These are phyloP conservation scores for Hippocampus zosterae DNA, from an alignment of 2,113 vertebrate species.

Conservation along the genomic window DNA sequence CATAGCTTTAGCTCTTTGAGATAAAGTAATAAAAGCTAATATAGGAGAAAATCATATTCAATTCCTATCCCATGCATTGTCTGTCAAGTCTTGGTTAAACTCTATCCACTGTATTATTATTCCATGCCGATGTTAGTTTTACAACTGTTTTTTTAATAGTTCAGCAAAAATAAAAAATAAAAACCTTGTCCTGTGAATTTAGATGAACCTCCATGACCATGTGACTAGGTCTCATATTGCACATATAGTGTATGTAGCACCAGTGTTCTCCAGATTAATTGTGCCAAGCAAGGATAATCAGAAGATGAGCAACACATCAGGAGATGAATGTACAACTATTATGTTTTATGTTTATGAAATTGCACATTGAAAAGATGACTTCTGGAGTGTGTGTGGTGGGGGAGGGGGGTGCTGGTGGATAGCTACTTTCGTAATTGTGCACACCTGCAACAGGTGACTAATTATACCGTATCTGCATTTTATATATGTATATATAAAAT, in stretches of 20 bases:
- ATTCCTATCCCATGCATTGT: conserved; percentile 28
- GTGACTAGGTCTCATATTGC: conserved; percentile 8
- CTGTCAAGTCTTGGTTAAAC: conserved; percentile 14
- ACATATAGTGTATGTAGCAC: conserved; percentile 14
- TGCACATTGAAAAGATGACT: conserved; percentile 46
- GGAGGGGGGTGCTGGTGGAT: not conserved
- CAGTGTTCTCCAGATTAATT: conserved; percentile 15
- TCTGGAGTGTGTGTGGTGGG: conserved; percentile 22
- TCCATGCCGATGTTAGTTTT: conserved; percentile 15
- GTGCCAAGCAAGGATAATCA: conserved; percentile 32
- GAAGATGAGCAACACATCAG: conserved; percentile 16
- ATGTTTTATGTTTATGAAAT: conserved; percentile 9
- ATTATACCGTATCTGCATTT: conserved; percentile 48
- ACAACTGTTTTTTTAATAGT: not conserved
- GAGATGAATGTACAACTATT: conserved; percentile 30
- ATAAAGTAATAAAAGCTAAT: conserved; percentile 8
- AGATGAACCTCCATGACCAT: not conserved
- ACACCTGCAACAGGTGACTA: conserved; percentile 14
- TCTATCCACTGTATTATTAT: conserved; percentile 4
- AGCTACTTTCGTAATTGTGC: not conserved
- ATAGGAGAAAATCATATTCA: conserved; percentile 26
- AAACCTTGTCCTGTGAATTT: conserved; percentile 1
- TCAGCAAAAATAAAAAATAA: not conserved
- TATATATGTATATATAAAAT: no score
- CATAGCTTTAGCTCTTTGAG: conserved; percentile 34